Evolutionary conservation across 2,888 invertebrate species (phyloP), one percentile per base, ranked within the genome.

Genomic region (Ferdinandea cuprea): DNA sequence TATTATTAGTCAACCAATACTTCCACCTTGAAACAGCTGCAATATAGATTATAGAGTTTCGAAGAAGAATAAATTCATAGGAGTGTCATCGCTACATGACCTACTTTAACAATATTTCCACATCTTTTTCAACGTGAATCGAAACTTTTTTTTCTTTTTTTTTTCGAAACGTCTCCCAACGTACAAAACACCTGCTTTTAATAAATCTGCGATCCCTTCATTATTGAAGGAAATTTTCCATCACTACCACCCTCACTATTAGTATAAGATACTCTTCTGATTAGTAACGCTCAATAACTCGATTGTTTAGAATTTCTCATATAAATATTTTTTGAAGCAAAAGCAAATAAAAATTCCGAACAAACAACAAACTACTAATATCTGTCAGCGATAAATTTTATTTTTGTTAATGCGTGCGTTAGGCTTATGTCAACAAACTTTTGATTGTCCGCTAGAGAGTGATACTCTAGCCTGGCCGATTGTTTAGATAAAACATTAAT

Each of bases 381-480:
- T 50, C 63, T 74, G 80, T 63, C 74, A 76, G 69, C 52, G 58
- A 76, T 76, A 69, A 59, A 76, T 76, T 76, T 59, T 81, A 28
- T 50, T 71, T 42, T 81, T 65, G 58, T 48, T 69, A 76, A 81
- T 65, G 65, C 46, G 37, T n/a, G n/a, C 32, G 56, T 52, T 46
- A 52, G 63, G 21, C 69, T 81, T 66, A 59, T 76, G 76, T 81
- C 76, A 76, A 81, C 76, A 76, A 81, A 81, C 63, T 63, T 61
- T 68, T 56, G 58, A 65, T 63, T 19, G 44, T 42, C 46, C 56
- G 28, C 17, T 9, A 63, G 15, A 52, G 40, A 28, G 32, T n/a
- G 25, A 40, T 19, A 54, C 44, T 54, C 37, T 58, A 8, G 40
- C 40, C 37, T 58, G 8, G 40, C 40, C 56, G 66, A 68, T 61